Conservation (phyloP, 2,113 vertebrate species). For the Romanogobio albipinnatus region DNA sequence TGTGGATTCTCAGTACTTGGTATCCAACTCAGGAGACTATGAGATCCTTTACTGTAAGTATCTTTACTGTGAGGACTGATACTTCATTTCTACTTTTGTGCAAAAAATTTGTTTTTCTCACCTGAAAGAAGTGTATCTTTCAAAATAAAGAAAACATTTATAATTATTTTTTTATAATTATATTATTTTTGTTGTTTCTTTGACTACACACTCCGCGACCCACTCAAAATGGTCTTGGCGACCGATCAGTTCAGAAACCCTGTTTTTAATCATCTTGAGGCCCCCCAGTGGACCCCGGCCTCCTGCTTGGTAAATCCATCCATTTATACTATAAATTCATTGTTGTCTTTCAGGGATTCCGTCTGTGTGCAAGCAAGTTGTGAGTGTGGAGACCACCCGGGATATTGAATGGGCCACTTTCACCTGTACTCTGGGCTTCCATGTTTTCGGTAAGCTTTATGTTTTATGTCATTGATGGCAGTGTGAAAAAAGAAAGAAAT, state of each 20-base stretch:
- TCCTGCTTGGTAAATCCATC: neutral
- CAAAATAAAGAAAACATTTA: no score
- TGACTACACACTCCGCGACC: no score
- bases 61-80: slow-evolving; percentile 82
- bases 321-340: neutral
- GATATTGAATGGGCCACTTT: slow-evolving; percentile 91
- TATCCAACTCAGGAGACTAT: slow-evolving; percentile 98
- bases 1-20: slow-evolving; percentile 91
- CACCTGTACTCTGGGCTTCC: slow-evolving; percentile 94
- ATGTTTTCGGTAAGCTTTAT: slow-evolving; percentile 87
- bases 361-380: slow-evolving; percentile 95
- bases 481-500: neutral
- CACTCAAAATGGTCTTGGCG: no score
- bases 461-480: neutral
- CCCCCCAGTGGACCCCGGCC: neutral
- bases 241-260: no score
- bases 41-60: slow-evolving; percentile 99
- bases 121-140: no score
- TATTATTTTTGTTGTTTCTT: no score
- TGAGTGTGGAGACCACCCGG: slow-evolving; percentile 92
- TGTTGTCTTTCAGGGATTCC: slow-evolving; percentile 84
- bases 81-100: neutral
- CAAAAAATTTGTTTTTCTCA: no score
- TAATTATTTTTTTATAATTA: no score
- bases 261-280: neutral